These are phyloP conservation scores for Microplitis mediator DNA, from an alignment of 1,140 invertebrate species.

Conservation along the genomic window DNA sequence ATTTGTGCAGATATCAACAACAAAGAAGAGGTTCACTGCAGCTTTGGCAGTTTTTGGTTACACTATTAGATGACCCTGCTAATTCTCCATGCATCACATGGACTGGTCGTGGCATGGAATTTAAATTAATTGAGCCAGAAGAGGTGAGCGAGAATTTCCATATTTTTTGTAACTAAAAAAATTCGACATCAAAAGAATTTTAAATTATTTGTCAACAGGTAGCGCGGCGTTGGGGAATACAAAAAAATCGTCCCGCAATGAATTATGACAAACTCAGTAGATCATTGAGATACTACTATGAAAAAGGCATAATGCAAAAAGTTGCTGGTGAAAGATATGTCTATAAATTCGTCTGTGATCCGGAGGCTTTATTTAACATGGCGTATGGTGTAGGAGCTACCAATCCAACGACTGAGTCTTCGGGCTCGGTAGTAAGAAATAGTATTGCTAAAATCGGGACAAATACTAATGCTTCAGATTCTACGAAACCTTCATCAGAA, in stretches of 20 bases:
- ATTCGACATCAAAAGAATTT: too few species aligned
- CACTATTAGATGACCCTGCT: constrained; percentile 82
- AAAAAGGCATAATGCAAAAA: constrained; percentile 98
- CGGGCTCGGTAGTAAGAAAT: constrained; percentile 30
- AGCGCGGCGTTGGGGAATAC: constrained; percentile 80
- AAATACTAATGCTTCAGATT: constrained; percentile 32
- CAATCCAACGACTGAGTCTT: constrained; percentile 31
- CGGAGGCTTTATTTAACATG: constrained; percentile 90
- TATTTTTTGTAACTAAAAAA: constrained; percentile 14
- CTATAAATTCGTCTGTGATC: constrained; percentile 95
- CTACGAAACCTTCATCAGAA: constrained; percentile 35
- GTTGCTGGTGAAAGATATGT: constrained; percentile 95
- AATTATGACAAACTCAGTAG: constrained; percentile 96
- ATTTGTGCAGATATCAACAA: constrained; percentile 54
- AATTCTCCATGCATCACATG: constrained; percentile 91
- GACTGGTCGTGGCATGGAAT: constrained; percentile 93
- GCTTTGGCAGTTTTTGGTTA: constrained; percentile 93
- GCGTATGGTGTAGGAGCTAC: constrained; percentile 63
- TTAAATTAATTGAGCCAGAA: constrained; percentile 93
- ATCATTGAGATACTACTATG: constrained; percentile 93
- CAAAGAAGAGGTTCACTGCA: constrained; percentile 82
- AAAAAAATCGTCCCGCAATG: constrained; percentile 93
- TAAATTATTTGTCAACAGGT: constrained; percentile 62
- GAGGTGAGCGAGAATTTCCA: constrained; percentile 67
- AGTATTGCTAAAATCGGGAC: constrained; percentile 36